A percentile compares a stretch with the other conserved stretches of the same genome.
Evolutionary conservation across 2,888 invertebrate genomes (phyloP).

Genomic region (Polyommatus icarus): DNA sequence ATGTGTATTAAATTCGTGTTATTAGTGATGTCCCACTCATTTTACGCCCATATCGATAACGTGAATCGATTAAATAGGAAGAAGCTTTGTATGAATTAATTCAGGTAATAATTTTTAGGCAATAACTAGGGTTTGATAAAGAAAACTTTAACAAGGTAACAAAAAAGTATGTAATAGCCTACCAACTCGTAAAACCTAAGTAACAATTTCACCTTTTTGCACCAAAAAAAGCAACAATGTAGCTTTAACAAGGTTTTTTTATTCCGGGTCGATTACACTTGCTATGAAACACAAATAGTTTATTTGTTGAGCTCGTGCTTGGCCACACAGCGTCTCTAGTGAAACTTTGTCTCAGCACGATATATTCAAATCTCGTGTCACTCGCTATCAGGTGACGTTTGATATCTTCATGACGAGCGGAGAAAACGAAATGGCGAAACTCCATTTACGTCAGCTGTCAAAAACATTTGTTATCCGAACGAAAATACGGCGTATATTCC

Average conservation of each 20-base stretch:
- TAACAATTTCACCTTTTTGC: background rate
- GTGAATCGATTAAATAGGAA: too few species aligned
- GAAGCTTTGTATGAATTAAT: too few species aligned
- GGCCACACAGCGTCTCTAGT: conserved; percentile 43
- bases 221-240: background rate
- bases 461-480: conserved; percentile 43
- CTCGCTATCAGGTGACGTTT: conserved; percentile 63
- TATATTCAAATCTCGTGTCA: conserved; percentile 71
- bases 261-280: background rate
- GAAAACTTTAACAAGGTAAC: too few species aligned
- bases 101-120: too few species aligned
- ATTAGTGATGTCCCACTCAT: too few species aligned
- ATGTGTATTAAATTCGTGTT: too few species aligned
- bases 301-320: conserved; percentile 30
- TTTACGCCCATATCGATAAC: too few species aligned
- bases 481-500: conserved; percentile 36
- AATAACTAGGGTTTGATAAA: too few species aligned
- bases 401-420: conserved; percentile 69
- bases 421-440: conserved; percentile 46
- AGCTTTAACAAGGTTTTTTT: background rate
- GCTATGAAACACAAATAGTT: background rate
- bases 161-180: too few species aligned
- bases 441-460: conserved; percentile 25
- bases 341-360: conserved; percentile 74
- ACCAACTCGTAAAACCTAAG: too few species aligned